Percentiles rank a stretch among this genome's conserved stretches.
These are phyloP conservation scores for Cephalotes varians DNA, from an alignment of 2,888 invertebrate genomes.

Conservation along the genomic window DNA sequence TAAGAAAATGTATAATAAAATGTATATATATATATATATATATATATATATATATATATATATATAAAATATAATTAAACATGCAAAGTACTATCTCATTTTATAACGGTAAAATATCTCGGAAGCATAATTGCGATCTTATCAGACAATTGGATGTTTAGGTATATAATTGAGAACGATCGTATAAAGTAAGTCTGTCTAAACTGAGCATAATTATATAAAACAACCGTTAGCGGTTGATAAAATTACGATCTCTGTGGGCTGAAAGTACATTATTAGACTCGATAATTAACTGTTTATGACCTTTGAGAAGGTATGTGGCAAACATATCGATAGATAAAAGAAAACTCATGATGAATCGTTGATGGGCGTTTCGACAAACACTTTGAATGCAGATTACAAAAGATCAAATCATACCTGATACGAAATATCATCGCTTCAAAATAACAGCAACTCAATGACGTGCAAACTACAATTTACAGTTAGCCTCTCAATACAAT, in stretches of 20 bases:
- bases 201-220: slow-evolving; percentile 28
- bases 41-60: too few relatives aligned
- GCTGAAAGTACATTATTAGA: slow-evolving; percentile 35
- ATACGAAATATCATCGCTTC: slow-evolving; percentile 49
- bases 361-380: slow-evolving; percentile 41
- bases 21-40: too few relatives aligned
- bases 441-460: slow-evolving; percentile 37
- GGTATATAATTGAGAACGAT: slow-evolving; percentile 41
- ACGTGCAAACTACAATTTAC: slow-evolving; percentile 54
- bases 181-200: slow-evolving; percentile 40
- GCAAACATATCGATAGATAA: slow-evolving; percentile 15
- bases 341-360: slow-evolving; percentile 17
- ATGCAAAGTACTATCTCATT: neutral
- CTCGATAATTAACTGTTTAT: slow-evolving; percentile 44
- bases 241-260: slow-evolving; percentile 34
- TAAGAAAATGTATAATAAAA: too few relatives aligned
- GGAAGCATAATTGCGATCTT: slow-evolving; percentile 31
- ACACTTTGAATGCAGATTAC: slow-evolving; percentile 36
- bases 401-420: slow-evolving; percentile 17
- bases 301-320: neutral
- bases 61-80: too few relatives aligned
- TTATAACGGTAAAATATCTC: slow-evolving; percentile 35
- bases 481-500: slow-evolving; percentile 59
- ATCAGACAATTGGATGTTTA: slow-evolving; percentile 41
- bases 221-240: slow-evolving; percentile 45